Conservation (phyloP, 2,888 invertebrate species). For the Liposcelis brunnea region DNA sequence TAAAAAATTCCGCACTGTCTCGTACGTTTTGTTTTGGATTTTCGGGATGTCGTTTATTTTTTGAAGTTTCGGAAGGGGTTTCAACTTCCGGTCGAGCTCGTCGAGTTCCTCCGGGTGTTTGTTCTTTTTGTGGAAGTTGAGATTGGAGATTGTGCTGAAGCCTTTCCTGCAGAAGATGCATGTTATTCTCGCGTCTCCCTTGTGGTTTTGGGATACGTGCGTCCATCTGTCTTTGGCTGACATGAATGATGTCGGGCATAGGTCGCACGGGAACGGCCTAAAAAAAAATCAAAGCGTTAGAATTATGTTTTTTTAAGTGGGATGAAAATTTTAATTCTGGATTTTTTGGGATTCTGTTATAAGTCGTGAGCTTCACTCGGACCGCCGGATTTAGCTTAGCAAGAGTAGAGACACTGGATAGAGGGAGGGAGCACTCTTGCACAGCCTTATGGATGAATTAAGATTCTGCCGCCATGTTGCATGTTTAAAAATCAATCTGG, state of each 20-base stretch:
- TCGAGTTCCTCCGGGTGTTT: conserved; percentile 22
- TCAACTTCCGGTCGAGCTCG: not conserved
- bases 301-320: not conserved
- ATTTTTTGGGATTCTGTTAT: no score
- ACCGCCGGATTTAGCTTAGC: no score
- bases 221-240: conserved; percentile 31
- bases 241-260: conserved; percentile 29
- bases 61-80: not conserved
- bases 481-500: no score
- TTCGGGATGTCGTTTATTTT: conserved; percentile 4
- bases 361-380: no score
- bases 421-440: no score
- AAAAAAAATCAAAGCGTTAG: conserved; percentile 2
- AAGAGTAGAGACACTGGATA: no score
- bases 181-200: conserved; percentile 30
- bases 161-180: conserved; percentile 27
- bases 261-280: conserved; percentile 29
- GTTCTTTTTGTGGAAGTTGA: conserved; percentile 28
- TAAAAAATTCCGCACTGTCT: conserved; percentile 6
- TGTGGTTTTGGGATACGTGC: conserved; percentile 28
- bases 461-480: no score
- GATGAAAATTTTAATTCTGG: no score
- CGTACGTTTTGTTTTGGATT: conserved; percentile 5
- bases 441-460: no score
- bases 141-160: conserved; percentile 28